These are phyloP conservation scores for Patiria miniata DNA, from an alignment of 35 echinoderm and acorn worm species.

Conservation along the genomic window DNA sequence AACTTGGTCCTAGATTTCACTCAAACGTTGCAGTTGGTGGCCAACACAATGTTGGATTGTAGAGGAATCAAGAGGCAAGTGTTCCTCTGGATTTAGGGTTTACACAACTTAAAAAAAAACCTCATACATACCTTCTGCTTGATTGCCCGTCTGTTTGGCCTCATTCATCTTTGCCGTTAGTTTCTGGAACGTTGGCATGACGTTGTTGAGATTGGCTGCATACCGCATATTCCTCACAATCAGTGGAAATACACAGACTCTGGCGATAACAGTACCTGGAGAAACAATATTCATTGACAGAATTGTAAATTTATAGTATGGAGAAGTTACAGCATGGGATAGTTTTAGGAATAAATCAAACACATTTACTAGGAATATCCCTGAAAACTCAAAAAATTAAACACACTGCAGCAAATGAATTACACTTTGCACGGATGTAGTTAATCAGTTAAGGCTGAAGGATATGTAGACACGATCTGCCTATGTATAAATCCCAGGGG, in stretches of 20 bases:
- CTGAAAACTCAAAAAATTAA: background rate
- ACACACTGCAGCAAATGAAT: background rate
- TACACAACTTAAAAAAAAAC: background rate
- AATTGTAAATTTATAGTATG: background rate
- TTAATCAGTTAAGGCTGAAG: no score
- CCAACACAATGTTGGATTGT: no score
- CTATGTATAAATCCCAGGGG: no score
- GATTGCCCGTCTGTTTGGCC: constrained; percentile 62
- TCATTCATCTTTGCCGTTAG: constrained; percentile 83
- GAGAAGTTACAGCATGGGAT: background rate
- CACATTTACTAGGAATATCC: background rate
- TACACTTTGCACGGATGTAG: no score
- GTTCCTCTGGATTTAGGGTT: no score
- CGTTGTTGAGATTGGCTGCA: constrained; percentile 74
- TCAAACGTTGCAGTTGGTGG: no score
- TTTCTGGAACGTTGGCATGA: constrained; percentile 92
- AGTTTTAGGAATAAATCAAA: background rate
- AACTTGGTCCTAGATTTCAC: no score
- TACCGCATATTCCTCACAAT: constrained; percentile 79
- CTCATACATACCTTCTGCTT: constrained; percentile 78
- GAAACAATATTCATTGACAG: background rate
- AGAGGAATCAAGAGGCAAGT: no score
- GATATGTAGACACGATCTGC: no score
- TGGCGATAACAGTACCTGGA: constrained; percentile 83
- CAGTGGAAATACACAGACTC: constrained; percentile 76